Evolutionary conservation across 2,113 vertebrate species (phyloP), one percentile per base, ranked within the genome.

Genomic region (Sigmodon hispidus): DNA sequence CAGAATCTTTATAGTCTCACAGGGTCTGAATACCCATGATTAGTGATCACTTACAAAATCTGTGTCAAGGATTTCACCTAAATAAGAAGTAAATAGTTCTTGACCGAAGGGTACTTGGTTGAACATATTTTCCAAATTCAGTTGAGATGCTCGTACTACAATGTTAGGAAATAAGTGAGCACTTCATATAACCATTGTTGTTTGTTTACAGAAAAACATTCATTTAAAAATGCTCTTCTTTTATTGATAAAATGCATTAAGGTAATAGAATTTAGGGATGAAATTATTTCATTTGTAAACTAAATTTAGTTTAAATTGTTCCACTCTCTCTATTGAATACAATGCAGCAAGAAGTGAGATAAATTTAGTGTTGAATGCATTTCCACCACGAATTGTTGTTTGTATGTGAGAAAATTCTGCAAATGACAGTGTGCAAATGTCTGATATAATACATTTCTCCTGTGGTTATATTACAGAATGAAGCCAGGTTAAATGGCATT

Each of bases 231-330:
- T 70, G 6, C 5, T 72, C 19, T 65, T n/a, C 17, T 63, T 91
- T 45, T 81, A 50, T 73, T 48, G 26, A 3, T 55, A 40, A 50
- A 31, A 72, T n/a, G 34, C 40, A 52, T 72, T 70, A 50, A 79
- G 43, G 7, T 85, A 72, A 55, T 29, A 63, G 59, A 57, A 69
- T 72, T 96, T 57, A 75, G 73, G 40, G 6, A 31, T 93, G 45
- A 36, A 80, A 17, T 87, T 55, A 13, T 91, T 84, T 91, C 36
- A 88, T 91, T 84, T 93, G 6, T 93, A 87, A 95, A 93, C 69
- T 91, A 61, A 76, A 87, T 91, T 79, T 48, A 45, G 48, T 93
- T 86, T 63, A 93, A 91, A 65, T 45, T 48, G 36, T 91, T 89
- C 87, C 61, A 73, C 10, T 48, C 79, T 87, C 24, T 70, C 61